A percentile compares a stretch with the other conserved stretches of the same genome.
These are phyloP conservation scores for Hylomyscus alleni DNA, from an alignment of 2,797 vertebrate genomes.

Conservation along the genomic window DNA sequence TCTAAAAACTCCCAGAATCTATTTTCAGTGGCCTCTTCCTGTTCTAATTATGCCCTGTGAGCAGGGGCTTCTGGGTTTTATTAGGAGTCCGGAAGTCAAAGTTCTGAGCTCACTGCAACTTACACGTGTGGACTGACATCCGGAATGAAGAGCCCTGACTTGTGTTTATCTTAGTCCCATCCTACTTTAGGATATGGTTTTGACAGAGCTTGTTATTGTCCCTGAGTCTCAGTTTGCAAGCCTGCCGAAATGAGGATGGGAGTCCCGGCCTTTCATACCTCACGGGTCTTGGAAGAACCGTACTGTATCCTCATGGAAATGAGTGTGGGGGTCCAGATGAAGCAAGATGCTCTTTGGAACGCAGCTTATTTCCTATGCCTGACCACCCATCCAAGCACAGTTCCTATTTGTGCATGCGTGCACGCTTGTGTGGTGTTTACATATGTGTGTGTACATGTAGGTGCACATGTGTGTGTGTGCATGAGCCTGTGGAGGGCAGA, in stretches of 20 bases:
- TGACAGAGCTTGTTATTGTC: not conserved
- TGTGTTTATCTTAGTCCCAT: not conserved
- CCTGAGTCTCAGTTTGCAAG: not conserved
- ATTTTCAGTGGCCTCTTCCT: conserved; percentile 26
- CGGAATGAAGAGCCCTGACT: not conserved
- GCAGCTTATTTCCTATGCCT: not conserved
- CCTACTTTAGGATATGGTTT: not conserved
- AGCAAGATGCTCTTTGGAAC: not conserved
- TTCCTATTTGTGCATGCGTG: not conserved
- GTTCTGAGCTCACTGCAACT: not conserved
- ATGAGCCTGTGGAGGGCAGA: not conserved
- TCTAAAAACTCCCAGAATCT: conserved; percentile 11
- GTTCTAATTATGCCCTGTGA: conserved; percentile 33
- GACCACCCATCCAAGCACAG: not conserved
- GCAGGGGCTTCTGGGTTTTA: not conserved
- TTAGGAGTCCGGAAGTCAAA: not conserved
- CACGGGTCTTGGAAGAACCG: not conserved
- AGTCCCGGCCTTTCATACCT: not conserved
- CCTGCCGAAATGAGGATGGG: not conserved
- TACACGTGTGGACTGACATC: not conserved
- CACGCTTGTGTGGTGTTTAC: not conserved
- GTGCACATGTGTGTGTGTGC: no score
- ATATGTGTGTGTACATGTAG: not conserved
- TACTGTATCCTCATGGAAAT: not conserved
- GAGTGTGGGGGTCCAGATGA: not conserved